These are phyloP conservation scores for Mnemiopsis leidyi DNA, from an alignment of 37 sponge, comb jelly and placozoan genomes.

Conservation along the genomic window DNA sequence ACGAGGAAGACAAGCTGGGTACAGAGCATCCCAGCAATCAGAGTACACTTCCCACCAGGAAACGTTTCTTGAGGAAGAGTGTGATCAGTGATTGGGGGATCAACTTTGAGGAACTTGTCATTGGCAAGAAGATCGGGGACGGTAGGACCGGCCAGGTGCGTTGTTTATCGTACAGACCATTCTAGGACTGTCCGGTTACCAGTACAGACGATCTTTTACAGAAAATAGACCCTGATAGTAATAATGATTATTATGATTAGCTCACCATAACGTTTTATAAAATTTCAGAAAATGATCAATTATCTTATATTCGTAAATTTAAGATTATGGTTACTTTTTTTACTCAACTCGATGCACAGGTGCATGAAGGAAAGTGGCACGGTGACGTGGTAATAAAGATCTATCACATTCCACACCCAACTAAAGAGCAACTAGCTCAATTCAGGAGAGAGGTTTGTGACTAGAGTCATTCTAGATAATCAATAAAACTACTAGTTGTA, in stretches of 20 bases:
- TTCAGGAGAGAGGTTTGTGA: conserved; percentile 88
- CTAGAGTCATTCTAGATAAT: too few relatives aligned
- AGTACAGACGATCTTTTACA: not conserved
- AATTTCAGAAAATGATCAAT: too few relatives aligned
- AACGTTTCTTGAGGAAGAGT: conserved; percentile 47
- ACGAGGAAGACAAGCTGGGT: not conserved
- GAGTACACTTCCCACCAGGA: conserved; percentile 15
- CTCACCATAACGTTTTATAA: not conserved
- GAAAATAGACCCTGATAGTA: not conserved
- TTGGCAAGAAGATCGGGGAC: conserved; percentile 67
- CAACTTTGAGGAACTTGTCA: conserved; percentile 73
- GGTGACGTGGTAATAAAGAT: conserved; percentile 88
- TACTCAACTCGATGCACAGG: too few relatives aligned
- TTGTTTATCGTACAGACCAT: too few relatives aligned
- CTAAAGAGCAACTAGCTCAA: conserved; percentile 71
- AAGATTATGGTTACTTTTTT: too few relatives aligned
- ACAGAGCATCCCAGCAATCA: not conserved
- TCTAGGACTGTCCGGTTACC: not conserved
- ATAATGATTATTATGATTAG: not conserved
- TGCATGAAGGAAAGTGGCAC: conserved; percentile 88
- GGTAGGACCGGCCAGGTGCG: conserved; percentile 47
- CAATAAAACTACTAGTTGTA: too few relatives aligned
- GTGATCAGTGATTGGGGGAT: conserved; percentile 88
- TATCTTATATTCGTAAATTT: too few relatives aligned
- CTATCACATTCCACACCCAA: conserved; percentile 76